phyloP scores from a whole-genome alignment of 2,888 invertebrate species.

The Phortica okadai region DNA sequence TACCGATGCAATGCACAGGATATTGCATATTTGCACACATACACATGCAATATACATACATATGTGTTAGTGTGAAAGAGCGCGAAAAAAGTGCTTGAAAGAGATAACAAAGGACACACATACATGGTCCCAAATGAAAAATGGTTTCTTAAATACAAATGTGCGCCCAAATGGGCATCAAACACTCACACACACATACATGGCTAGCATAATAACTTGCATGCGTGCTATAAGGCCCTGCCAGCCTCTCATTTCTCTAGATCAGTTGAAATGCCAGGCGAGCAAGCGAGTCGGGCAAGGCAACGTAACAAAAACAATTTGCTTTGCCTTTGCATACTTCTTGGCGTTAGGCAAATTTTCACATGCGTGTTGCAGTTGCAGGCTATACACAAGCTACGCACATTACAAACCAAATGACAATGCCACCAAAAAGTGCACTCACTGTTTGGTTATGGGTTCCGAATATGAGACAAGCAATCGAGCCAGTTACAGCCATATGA shows the following conservation, averaged over 20 bases:
- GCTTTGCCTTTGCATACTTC: conserved; percentile 55
- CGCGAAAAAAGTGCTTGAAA: neutral
- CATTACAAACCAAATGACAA: neutral
- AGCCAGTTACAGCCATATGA: neutral
- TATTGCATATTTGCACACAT: conserved; percentile 66
- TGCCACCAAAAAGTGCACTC: neutral
- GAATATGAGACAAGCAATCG: neutral
- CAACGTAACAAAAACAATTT: conserved; percentile 23
- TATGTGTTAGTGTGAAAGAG: neutral
- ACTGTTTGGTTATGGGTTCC: neutral
- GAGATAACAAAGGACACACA: neutral
- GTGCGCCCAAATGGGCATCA: conserved; percentile 50
- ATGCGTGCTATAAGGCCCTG: too few relatives aligned
- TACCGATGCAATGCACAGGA: conserved; percentile 57
- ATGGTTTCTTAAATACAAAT: conserved; percentile 64
- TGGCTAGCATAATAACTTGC: conserved; percentile 3
- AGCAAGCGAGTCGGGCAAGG: neutral
- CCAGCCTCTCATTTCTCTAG: neutral
- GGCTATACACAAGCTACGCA: conserved; percentile 51
- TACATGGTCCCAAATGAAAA: conserved; percentile 54
- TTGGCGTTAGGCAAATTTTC: conserved; percentile 53
- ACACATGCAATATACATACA: neutral
- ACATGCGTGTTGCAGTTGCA: conserved; percentile 38
- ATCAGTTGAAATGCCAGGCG: neutral
- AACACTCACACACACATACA: conserved; percentile 31